Evolutionary conservation across 1,140 invertebrate genomes (phyloP), one percentile per base, ranked within the genome.

Genomic region (Chymomyza costata): DNA sequence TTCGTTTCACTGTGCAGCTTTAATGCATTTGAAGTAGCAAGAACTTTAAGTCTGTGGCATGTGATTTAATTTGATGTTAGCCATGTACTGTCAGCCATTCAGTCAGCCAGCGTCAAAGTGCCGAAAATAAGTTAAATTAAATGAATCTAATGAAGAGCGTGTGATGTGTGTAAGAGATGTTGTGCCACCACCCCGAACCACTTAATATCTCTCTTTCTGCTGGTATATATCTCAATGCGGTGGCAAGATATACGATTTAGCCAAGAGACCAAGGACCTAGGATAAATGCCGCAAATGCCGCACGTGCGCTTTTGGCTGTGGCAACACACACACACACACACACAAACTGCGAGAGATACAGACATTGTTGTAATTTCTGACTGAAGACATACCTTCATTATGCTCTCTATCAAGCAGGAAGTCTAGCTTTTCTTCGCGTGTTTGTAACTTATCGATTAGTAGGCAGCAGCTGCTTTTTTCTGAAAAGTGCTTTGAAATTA

Each of bases 121-220:
- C 32, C 41, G 10, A 62, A 58, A 61, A 61, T 55, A 68, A 74
- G 54, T 67, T 73, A 59, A 74, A 68, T 68, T 71, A 73, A 71
- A 74, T 58, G 65, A 73, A 57, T 48, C 51, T 67, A 71, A 74
- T 73, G 59, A 74, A 67, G 54, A 67, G 54, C 11, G 39, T 62
- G 35, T 15, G 15, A 28, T 28, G 13, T 47, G 34, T 18, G 14
- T 44, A n/a, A 37, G 10, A 8, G 2, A 6, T 28, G 25, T 6
- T 28, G 10, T 28, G 25, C 25, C 10, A 10, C 25, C 25, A 10
- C 25, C 10, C 5, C 25, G n/a, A n/a, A n/a, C n/a, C n/a, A n/a
- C n/a, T n/a, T n/a, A n/a, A n/a, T n/a, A n/a, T n/a, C n/a, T n/a
- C n/a, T n/a, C n/a, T n/a, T n/a, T 45, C 13, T 53, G 46, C 31